Conservation (phyloP, 2,113 vertebrate genomes). For the Plestiodon gilberti region DNA sequence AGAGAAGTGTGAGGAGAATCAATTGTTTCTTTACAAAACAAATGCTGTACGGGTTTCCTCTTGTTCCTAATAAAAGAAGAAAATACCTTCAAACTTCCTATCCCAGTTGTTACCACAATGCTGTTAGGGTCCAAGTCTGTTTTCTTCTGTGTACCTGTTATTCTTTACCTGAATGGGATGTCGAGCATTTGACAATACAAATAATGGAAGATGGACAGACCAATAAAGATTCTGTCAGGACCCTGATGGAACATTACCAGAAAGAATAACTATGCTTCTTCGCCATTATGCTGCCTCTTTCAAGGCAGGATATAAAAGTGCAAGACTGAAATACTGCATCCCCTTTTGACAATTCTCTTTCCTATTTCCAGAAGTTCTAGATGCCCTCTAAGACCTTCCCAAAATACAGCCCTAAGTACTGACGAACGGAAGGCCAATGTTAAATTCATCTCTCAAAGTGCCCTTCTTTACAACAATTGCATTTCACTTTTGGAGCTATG, state of each 20-base stretch:
- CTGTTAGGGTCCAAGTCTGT: neutral
- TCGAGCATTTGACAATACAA: slow-evolving; percentile 18
- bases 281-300: neutral
- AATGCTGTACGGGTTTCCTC: neutral
- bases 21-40: neutral
- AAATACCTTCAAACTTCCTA: neutral
- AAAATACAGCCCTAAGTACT: neutral
- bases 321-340: neutral
- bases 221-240: slow-evolving; percentile 28
- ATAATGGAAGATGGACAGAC: slow-evolving; percentile 25
- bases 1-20: neutral
- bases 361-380: slow-evolving; percentile 2
- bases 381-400: neutral
- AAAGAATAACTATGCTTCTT: slow-evolving; percentile 14
- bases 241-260: slow-evolving; percentile 18
- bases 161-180: slow-evolving; percentile 14
- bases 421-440: neutral
- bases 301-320: neutral
- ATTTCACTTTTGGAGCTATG: slow-evolving; percentile 1
- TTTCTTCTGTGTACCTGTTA: neutral
- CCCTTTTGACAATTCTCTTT: slow-evolving; percentile 1
- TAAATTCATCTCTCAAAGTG: neutral
- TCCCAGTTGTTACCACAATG: neutral
- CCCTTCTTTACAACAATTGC: neutral
- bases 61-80: slow-evolving; percentile 11